These are phyloP conservation scores for Micronycteris hirsuta DNA, from an alignment of 2,113 vertebrate species.

Conservation along the genomic window DNA sequence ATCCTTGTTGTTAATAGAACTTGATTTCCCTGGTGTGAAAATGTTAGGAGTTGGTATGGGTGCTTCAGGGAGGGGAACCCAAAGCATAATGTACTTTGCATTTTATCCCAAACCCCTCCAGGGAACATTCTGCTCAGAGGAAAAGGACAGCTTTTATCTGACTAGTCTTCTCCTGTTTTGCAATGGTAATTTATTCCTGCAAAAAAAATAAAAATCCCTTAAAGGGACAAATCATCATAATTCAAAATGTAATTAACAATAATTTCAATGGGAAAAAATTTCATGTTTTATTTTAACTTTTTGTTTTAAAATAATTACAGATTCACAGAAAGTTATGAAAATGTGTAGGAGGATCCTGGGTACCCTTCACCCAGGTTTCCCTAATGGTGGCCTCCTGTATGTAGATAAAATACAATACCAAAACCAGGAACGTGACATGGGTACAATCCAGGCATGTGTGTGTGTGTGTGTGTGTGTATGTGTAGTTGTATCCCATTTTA, in stretches of 20 bases:
- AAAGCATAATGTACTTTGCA: not conserved
- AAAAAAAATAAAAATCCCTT: not conserved
- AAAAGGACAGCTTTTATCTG: not conserved
- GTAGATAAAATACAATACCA: not conserved
- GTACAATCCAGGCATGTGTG: not conserved
- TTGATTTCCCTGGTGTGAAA: not conserved
- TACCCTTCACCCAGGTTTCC: not conserved
- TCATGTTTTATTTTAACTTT: not conserved
- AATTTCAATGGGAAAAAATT: not conserved
- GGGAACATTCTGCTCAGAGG: not conserved
- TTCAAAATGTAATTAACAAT: not conserved
- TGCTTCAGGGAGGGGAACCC: not conserved
- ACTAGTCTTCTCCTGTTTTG: not conserved
- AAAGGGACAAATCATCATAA: not conserved
- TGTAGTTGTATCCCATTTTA: not conserved
- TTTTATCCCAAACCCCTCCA: not conserved
- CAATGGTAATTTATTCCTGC: not conserved
- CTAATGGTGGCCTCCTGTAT: not conserved
- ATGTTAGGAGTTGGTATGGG: not conserved
- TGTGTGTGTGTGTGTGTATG: not conserved
- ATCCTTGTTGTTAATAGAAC: not conserved
- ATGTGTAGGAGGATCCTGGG: not conserved
- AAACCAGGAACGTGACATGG: not conserved
- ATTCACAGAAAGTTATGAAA: not conserved
- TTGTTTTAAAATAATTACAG: not conserved